Conservation (phyloP, 1,140 invertebrate species). For the Drosophila prosaltans region DNA sequence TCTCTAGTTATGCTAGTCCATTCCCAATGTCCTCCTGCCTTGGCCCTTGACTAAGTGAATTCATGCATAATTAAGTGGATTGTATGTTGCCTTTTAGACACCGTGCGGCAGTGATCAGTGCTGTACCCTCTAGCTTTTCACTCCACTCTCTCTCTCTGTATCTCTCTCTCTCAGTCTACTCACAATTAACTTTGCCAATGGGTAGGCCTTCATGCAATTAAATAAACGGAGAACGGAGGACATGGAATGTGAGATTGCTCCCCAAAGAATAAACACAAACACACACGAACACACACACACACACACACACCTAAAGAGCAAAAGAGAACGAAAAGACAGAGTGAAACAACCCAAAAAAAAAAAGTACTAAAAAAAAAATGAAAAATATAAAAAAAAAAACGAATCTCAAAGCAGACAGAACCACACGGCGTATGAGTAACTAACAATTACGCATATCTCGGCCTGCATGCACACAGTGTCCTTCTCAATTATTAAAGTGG, state of each 20-base stretch:
- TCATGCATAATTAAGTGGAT: conserved; percentile 59
- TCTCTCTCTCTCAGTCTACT: conserved; percentile 46
- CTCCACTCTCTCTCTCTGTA: conserved; percentile 26
- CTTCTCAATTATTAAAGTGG: conserved; percentile 50
- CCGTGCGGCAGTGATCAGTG: conserved; percentile 29
- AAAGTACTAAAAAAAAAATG: background rate
- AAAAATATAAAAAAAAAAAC: conserved; percentile 22
- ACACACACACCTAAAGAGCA: background rate
- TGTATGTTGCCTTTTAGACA: conserved; percentile 34
- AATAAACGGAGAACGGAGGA: conserved; percentile 13
- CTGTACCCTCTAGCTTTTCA: background rate
- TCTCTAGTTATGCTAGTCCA: conserved; percentile 1
- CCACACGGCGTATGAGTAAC: conserved; percentile 44
- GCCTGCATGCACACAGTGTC: conserved; percentile 25
- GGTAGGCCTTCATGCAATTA: conserved; percentile 54
- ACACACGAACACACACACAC: conserved; percentile 18
- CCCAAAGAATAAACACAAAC: conserved; percentile 52
- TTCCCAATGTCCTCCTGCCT: background rate
- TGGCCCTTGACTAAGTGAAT: conserved; percentile 40
- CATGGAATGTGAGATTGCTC: conserved; percentile 40
- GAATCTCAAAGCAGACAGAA: conserved; percentile 15
- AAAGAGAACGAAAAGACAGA: conserved; percentile 32
- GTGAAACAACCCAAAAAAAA: conserved; percentile 23
- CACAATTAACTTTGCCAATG: conserved; percentile 56
- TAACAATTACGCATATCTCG: conserved; percentile 46